Base-by-base conservation (phyloP, 2,113 vertebrate species). In the Corythoichthys intestinalis region DNA sequence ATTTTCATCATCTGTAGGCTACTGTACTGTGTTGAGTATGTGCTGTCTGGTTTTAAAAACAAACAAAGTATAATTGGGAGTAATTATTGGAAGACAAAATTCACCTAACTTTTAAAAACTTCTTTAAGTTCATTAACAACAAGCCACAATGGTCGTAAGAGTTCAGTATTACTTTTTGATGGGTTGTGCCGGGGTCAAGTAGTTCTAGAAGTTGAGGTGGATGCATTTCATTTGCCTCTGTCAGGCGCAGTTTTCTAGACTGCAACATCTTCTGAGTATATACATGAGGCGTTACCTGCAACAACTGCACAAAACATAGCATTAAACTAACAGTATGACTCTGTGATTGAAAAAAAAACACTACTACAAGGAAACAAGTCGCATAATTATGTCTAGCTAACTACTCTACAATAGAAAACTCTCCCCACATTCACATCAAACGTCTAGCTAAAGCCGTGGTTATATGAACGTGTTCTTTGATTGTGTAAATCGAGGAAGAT, bases 201-300 rank as follows among this genome's bases (percentile, higher is more conserved):
- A 54, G 65, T 12, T 66, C 50, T 10, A 66, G 65, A 37, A 66
- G 7, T 35, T 15, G 49, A 3, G 17, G 49, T 2, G 49, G 50
- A 10, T 66, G 49, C 17, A 39, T 66, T n/a, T 53, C 49, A 20
- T 37, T 54, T 49, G 11, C 50, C 15, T 54, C 50, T 41, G 49
- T n/a, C 4, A 52, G n/a, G 48, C 49, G 13, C 38, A 10, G 2
- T 38, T 66, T 52, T 39, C 34, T 20, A 15, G 65, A 66, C 49
- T 66, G 65, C 65, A 66, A 52, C 65, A 66, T 66, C 48, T 66
- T 20, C 35, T 66, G 50, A 17, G 37, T 39, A 2, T 13, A 39
- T 38, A 53, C 35, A 52, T 38, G 20, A 39, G 65, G 50, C 35
- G 15, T 54, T 50, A 66, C 65, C 65, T 66, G 65, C 15, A 66